These are phyloP conservation scores for Lutjanus campechanus DNA, from an alignment of 2,797 vertebrate genomes.

Conservation along the genomic window DNA sequence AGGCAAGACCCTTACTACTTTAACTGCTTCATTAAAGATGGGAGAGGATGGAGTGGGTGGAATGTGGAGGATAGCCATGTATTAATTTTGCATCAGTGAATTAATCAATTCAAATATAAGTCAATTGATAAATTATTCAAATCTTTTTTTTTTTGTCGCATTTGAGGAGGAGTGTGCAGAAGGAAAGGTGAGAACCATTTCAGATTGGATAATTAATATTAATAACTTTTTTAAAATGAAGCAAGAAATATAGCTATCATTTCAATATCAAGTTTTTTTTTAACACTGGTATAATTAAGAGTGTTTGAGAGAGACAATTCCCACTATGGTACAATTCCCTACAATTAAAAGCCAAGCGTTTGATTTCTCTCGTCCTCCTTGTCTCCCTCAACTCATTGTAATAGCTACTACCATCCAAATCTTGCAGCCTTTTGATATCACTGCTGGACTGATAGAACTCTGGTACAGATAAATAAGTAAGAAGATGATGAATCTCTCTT, in stretches of 20 bases:
- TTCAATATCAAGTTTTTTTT: conserved; percentile 65
- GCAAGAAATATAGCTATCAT: conserved; percentile 75
- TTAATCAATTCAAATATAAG: conserved; percentile 93
- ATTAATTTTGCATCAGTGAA: conserved; percentile 94
- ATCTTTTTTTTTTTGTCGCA: conserved; percentile 73
- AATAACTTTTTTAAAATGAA: conserved; percentile 91
- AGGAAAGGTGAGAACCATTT: conserved; percentile 83
- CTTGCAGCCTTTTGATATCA: conserved; percentile 16
- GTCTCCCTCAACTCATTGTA: conserved; percentile 43
- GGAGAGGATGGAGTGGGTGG: conserved; percentile 55
- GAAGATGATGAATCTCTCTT: conserved; percentile 56
- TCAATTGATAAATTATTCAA: conserved; percentile 96
- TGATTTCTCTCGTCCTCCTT: conserved; percentile 36
- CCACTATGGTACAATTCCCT: conserved; percentile 49
- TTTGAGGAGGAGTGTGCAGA: conserved; percentile 71
- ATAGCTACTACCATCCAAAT: conserved; percentile 26
- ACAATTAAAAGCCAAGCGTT: conserved; percentile 54
- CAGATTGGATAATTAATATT: conserved; percentile 95
- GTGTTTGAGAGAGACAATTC: conserved; percentile 63
- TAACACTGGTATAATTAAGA: conserved; percentile 76
- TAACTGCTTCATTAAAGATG: conserved; percentile 80
- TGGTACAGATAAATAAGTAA: conserved; percentile 60
- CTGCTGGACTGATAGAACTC: conserved; percentile 57
- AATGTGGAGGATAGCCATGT: conserved; percentile 76
- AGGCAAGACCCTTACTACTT: conserved; percentile 72